Percentiles rank a stretch among this genome's conserved stretches.
Conservation (phyloP, 2,113 vertebrate genomes). For the Lamprologus lemairii region DNA sequence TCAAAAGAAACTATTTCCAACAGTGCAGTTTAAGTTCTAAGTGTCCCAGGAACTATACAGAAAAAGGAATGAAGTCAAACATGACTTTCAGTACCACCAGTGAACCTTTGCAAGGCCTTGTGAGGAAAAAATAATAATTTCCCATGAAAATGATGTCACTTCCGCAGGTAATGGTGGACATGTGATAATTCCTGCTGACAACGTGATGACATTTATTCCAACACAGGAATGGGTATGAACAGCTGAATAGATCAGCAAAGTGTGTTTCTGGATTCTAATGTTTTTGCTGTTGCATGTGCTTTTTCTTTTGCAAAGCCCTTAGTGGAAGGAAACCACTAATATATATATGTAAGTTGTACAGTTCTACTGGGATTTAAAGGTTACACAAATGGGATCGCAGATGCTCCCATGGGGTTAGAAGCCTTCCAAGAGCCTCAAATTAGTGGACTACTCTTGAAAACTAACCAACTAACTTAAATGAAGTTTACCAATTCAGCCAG, state of each 20-base stretch:
- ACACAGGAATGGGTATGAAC: background rate
- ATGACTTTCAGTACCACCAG: background rate
- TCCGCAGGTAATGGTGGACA: background rate
- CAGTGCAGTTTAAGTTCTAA: background rate
- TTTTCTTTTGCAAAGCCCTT: background rate
- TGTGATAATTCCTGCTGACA: background rate
- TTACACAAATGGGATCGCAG: background rate
- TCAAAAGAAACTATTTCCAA: background rate
- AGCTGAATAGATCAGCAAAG: background rate
- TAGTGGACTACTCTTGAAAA: background rate
- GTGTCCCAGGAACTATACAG: background rate
- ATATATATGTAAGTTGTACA: background rate
- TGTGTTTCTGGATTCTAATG: background rate
- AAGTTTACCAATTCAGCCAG: background rate
- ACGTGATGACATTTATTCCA: background rate
- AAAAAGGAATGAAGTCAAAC: background rate
- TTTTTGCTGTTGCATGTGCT: background rate
- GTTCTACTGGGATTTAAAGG: background rate
- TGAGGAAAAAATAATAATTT: background rate
- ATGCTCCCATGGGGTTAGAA: background rate
- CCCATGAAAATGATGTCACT: background rate
- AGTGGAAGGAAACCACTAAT: background rate
- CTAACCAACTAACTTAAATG: background rate
- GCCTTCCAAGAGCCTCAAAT: background rate
- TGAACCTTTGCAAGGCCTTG: background rate